Evolutionary conservation across 2,888 invertebrate species (phyloP).

Genomic region (Erebia ligea): DNA sequence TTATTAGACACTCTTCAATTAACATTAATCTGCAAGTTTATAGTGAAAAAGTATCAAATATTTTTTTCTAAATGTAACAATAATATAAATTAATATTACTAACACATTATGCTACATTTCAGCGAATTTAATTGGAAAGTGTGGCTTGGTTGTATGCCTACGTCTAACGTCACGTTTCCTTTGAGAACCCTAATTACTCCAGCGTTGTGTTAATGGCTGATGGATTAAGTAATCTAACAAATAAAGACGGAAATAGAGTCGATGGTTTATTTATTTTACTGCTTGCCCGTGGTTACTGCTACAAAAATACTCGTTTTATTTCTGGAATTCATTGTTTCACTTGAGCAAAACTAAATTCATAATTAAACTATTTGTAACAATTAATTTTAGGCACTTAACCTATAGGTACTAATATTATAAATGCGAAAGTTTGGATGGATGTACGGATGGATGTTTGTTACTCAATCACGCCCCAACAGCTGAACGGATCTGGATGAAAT

Average conservation of each 20-base stretch:
- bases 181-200: slow-evolving; percentile 25
- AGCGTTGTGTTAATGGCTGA: slow-evolving; percentile 21
- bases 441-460: too few species aligned
- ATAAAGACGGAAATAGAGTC: slow-evolving; percentile 3
- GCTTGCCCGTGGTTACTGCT: not conserved
- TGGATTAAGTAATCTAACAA: slow-evolving; percentile 20
- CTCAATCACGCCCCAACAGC: too few species aligned
- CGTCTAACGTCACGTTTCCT: slow-evolving; percentile 13
- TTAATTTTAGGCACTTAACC: too few species aligned
- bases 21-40: too few species aligned
- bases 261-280: not conserved
- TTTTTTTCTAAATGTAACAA: not conserved
- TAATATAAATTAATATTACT: not conserved
- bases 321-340: not conserved
- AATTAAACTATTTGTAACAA: too few species aligned
- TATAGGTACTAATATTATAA: too few species aligned
- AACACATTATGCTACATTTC: slow-evolving; percentile 9
- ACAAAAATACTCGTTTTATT: not conserved
- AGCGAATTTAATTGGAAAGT: slow-evolving; percentile 25
- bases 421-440: too few species aligned
- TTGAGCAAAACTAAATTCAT: not conserved
- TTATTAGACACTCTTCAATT: too few species aligned
- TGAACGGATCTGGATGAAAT: too few species aligned
- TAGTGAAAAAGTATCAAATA: too few species aligned
- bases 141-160: slow-evolving; percentile 18